Evolutionary conservation across 2,888 invertebrate species (phyloP), one percentile per base, ranked within the genome.

Genomic region (Phaedon cochleariae): DNA sequence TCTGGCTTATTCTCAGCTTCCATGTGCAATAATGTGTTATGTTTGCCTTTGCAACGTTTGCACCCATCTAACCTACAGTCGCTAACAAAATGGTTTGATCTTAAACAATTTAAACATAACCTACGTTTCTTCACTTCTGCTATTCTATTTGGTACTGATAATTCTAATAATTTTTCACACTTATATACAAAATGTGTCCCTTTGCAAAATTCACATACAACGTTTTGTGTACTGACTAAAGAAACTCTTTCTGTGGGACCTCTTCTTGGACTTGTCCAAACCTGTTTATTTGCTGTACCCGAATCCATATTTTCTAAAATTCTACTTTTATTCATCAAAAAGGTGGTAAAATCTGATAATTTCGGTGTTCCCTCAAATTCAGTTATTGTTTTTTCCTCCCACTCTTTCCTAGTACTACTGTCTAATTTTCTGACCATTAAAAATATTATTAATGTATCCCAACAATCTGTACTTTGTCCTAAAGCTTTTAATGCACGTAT

Each of bases 381-480:
- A 10, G 18, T 12, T 22, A 46, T 59, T 21, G 29, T 64, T 37
- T 49, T 64, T 51, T 48, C 37, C 51, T 64, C 60, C 65, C 65
- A 68, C 9, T 67, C 61, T 21, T 49, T 68, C 54, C 61, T 67
- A 9, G 70, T 45, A 10, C 17, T 48, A 48, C 26, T 37, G 52
- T 70, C 67, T 59, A 69, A 45, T 58, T 70, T 70, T 49, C 62
- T 59, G n/a, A 21, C n/a, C 29, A 68, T 59, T 17, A 70, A 62
- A 54, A 53, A 55, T 21, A 66, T 66, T 3, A 70, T 45, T 12
- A 70, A n/a, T 17, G 48, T 22, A 54, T 70, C 72, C 69, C 70
- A 72, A 12, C 1, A 37, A 1, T 67, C 58, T 9, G 59, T 58
- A 10, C 65, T 63, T 31, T 64, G n/a, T 20, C 66, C 58, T 20